phyloP scores from a whole-genome alignment of 2,797 vertebrate genomes.

The Crenichthys baileyi region DNA sequence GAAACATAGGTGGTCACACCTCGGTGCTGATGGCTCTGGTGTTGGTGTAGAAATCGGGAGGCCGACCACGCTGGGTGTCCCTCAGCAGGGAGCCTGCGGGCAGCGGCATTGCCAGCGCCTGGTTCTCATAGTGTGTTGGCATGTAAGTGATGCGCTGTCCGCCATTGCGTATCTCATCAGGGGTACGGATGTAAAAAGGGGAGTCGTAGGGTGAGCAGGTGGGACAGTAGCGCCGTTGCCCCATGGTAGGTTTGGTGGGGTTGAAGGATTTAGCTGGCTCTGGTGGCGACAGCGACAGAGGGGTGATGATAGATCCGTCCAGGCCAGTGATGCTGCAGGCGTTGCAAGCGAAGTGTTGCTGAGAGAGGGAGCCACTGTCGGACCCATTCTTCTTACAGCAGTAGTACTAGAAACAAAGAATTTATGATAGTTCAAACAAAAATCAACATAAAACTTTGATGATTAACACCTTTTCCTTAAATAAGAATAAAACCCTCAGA shows the following conservation, averaged over 20 bases:
- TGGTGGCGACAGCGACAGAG: conserved; percentile 67
- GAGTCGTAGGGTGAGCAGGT: conserved; percentile 90
- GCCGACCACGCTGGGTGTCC: conserved; percentile 70
- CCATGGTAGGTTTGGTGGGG: conserved; percentile 75
- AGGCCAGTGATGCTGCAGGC: conserved; percentile 85
- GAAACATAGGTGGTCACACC: conserved; percentile 79
- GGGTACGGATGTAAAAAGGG: conserved; percentile 90
- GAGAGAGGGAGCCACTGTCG: conserved; percentile 79
- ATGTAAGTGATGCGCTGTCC: conserved; percentile 87
- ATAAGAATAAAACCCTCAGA: no score
- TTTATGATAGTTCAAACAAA: conserved; percentile 2
- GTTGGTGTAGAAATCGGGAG: conserved; percentile 86
- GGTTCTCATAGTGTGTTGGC: conserved; percentile 88
- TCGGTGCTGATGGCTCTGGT: conserved; percentile 93
- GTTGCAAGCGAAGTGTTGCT: conserved; percentile 87
- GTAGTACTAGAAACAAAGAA: conserved; percentile 87
- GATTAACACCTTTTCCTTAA: not conserved
- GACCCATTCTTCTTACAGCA: conserved; percentile 96
- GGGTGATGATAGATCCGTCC: conserved; percentile 80
- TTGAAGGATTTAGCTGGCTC: conserved; percentile 73
- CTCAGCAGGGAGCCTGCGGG: conserved; percentile 86
- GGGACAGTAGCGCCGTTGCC: conserved; percentile 82
- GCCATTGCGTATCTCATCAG: conserved; percentile 90
- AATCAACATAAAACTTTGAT: not conserved
- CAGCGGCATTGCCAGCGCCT: conserved; percentile 83